Evolutionary conservation across 2,113 vertebrate genomes (phyloP).

Genomic region (Trichechus manatus): DNA sequence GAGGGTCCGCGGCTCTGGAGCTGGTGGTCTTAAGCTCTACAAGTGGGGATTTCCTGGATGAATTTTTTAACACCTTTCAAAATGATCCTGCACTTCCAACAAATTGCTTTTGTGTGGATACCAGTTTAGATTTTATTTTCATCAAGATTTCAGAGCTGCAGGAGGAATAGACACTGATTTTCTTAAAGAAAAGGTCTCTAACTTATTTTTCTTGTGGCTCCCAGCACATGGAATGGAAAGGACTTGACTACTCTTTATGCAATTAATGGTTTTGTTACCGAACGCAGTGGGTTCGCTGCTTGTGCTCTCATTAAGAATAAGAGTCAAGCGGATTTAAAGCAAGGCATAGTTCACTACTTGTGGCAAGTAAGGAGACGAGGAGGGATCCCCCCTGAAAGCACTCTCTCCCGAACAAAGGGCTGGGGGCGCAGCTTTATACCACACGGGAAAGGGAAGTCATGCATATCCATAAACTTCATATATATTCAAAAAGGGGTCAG

Average conservation of each 20-base stretch:
- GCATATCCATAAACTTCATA: too few relatives aligned
- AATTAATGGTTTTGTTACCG: not conserved
- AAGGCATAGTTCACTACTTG: too few relatives aligned
- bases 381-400: too few relatives aligned
- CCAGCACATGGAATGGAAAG: not conserved
- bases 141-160: not conserved
- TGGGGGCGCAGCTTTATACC: too few relatives aligned
- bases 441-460: too few relatives aligned
- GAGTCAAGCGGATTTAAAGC: too few relatives aligned
- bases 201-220: not conserved
- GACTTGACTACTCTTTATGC: not conserved
- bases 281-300: too few relatives aligned
- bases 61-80: not conserved
- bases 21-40: not conserved
- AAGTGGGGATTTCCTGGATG: rapidly evolving
- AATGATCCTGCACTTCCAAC: not conserved
- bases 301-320: too few relatives aligned
- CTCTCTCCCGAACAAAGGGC: too few relatives aligned
- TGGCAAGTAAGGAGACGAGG: too few relatives aligned
- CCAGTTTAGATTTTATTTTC: not conserved
- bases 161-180: not conserved
- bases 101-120: rapidly evolving
- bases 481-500: too few relatives aligned
- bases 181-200: not conserved
- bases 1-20: rapidly evolving